phyloP scores from a whole-genome alignment of 1,140 invertebrate genomes.

The Choristoneura fumiferana region DNA sequence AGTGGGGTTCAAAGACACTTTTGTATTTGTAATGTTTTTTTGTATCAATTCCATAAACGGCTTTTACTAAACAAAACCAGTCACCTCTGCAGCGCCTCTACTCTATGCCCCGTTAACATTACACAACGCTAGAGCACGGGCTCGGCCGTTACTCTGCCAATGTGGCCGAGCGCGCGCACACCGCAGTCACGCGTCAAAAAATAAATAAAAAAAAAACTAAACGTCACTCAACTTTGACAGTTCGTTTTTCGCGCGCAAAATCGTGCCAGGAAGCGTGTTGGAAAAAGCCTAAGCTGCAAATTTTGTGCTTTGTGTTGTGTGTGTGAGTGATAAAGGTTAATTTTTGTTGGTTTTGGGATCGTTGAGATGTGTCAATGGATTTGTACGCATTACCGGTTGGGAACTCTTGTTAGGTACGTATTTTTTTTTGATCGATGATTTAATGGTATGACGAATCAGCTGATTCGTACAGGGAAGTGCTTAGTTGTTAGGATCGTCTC shows the following conservation, averaged over 20 bases:
- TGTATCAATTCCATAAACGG: too few relatives aligned
- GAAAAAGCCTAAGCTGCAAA: too few relatives aligned
- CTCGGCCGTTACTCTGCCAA: conserved; percentile 58
- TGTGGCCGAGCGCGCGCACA: conserved; percentile 46
- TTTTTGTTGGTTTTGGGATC: conserved; percentile 37
- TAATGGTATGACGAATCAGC: conserved; percentile 25
- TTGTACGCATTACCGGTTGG: conserved; percentile 38
- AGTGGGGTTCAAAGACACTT: too few relatives aligned
- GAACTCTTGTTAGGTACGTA: conserved; percentile 48
- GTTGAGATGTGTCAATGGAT: conserved; percentile 63
- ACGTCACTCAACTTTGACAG: conserved; percentile 21
- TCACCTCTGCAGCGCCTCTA: conserved; percentile 23
- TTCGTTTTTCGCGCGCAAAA: conserved; percentile 21
- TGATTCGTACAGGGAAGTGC: conserved; percentile 18
- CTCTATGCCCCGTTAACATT: conserved; percentile 68
- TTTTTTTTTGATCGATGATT: conserved; percentile 27
- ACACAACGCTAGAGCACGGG: conserved; percentile 59
- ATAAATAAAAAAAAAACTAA: conserved; percentile 23
- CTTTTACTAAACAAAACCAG: not conserved
- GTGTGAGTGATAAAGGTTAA: conserved; percentile 21
- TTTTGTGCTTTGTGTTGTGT: conserved; percentile 25
- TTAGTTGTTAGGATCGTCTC: not conserved
- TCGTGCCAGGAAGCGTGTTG: not conserved
- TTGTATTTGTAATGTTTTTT: too few relatives aligned
- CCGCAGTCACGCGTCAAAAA: conserved; percentile 20